Conservation (phyloP, 1,140 invertebrate species). For the Nomia melanderi region DNA sequence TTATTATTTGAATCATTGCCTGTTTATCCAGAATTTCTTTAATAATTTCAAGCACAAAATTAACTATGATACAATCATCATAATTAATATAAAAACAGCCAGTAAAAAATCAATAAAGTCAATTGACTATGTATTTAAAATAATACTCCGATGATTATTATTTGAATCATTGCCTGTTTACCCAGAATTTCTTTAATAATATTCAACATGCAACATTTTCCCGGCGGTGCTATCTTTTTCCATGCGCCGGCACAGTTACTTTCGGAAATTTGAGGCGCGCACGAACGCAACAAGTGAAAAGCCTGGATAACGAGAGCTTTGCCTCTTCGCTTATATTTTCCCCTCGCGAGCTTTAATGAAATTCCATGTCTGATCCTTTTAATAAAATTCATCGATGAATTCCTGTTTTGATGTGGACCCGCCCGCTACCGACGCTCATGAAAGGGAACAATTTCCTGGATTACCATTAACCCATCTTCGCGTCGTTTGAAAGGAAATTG, state of each 20-base stretch:
- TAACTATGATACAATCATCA: too few species aligned
- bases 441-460: not conserved
- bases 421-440: not conserved
- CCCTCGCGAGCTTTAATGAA: slow-evolving; percentile 13
- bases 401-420: slow-evolving; percentile 7
- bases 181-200: too few species aligned
- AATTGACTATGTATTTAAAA: too few species aligned
- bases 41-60: too few species aligned
- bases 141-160: too few species aligned
- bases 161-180: too few species aligned
- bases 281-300: slow-evolving; percentile 26
- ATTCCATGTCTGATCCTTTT: slow-evolving; percentile 21
- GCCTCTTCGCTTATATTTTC: not conserved
- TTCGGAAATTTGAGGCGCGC: not conserved
- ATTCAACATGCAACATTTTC: too few species aligned
- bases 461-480: not conserved
- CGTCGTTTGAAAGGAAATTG: not conserved
- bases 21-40: too few species aligned
- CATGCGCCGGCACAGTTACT: not conserved
- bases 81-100: too few species aligned
- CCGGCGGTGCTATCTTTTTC: too few species aligned
- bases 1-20: too few species aligned
- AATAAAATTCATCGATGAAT: slow-evolving; percentile 17
- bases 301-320: slow-evolving; percentile 6
- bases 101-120: too few species aligned